These are phyloP conservation scores for Ammodytes marinus DNA, from an alignment of 2,113 vertebrate species.

Conservation along the genomic window DNA sequence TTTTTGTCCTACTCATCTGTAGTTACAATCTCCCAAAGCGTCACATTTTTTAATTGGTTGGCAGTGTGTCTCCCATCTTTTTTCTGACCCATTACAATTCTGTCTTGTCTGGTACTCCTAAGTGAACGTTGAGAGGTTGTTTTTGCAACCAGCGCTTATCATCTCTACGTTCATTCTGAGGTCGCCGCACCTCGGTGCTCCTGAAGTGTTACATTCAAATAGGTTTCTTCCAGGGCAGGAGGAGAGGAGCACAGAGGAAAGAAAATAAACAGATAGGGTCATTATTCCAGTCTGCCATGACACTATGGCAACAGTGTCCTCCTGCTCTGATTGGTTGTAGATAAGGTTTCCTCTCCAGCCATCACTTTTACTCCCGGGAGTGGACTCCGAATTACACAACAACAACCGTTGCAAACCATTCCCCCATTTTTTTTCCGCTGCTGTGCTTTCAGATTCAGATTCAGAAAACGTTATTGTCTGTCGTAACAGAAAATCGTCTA, in stretches of 20 bases:
- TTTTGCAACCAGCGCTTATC: slow-evolving; percentile 9
- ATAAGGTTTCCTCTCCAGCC: slow-evolving; percentile 72
- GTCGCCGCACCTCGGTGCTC: slow-evolving; percentile 50
- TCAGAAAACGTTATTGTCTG: too few relatives aligned
- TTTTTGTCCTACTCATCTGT: slow-evolving; percentile 37
- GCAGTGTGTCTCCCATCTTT: slow-evolving; percentile 2
- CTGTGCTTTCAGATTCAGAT: neutral
- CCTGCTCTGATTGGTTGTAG: slow-evolving; percentile 76
- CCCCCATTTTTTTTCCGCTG: slow-evolving; percentile 41
- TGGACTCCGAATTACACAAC: slow-evolving; percentile 47
- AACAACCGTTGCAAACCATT: slow-evolving; percentile 24
- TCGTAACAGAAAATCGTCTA: too few relatives aligned
- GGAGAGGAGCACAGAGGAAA: slow-evolving; percentile 54
- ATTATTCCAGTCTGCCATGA: slow-evolving; percentile 79
- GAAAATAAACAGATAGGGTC: slow-evolving; percentile 75
- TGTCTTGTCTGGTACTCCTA: neutral
- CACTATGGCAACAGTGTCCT: slow-evolving; percentile 82
- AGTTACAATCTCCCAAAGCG: slow-evolving; percentile 14
- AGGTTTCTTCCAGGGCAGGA: slow-evolving; percentile 59
- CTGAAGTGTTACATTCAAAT: slow-evolving; percentile 69
- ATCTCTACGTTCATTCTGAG: slow-evolving; percentile 38
- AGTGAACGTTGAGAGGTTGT: slow-evolving; percentile 14
- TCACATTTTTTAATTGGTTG: slow-evolving; percentile 24
- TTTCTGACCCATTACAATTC: slow-evolving; percentile 31
- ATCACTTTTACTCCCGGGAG: slow-evolving; percentile 61